Evolutionary conservation across 2,113 vertebrate genomes (phyloP).

Genomic region (Rhineura floridana): DNA sequence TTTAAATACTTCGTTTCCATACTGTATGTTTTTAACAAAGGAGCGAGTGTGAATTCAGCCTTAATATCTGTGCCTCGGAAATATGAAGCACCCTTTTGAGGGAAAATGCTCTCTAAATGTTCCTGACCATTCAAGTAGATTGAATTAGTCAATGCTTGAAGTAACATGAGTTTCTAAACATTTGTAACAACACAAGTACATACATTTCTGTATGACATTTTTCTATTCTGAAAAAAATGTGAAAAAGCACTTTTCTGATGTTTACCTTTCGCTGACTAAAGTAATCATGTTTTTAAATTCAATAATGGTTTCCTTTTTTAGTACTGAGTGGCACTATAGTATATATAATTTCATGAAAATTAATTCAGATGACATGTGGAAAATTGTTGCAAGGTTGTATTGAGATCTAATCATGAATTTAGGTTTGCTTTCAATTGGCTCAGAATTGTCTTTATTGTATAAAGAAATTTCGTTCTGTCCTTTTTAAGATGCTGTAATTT

Average conservation of each 20-base stretch:
- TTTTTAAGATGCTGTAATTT: neutral
- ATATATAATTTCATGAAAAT: neutral
- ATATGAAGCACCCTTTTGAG: neutral
- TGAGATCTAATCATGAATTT: conserved; percentile 25
- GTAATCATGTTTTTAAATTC: conserved; percentile 41
- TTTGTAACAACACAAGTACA: conserved; percentile 27
- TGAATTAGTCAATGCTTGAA: neutral
- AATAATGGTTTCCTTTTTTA: conserved; percentile 34
- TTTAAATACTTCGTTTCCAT: neutral
- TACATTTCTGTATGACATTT: conserved; percentile 41
- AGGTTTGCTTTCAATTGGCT: neutral
- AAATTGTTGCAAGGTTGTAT: conserved; percentile 4
- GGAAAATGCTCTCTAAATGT: neutral
- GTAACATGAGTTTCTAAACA: neutral
- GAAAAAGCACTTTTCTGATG: neutral
- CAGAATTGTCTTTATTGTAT: neutral
- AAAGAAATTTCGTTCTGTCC: neutral
- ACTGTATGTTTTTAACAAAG: no score
- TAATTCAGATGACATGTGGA: neutral
- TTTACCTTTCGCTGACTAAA: conserved; percentile 21
- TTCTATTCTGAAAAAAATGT: conserved; percentile 45
- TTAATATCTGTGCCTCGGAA: conserved; percentile 15
- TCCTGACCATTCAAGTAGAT: neutral
- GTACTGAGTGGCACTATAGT: neutral
- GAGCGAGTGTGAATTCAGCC: neutral